A percentile compares a stretch with the other conserved stretches of the same genome.
These are phyloP conservation scores for Calyptommatus sinebrachiatus DNA, from an alignment of 2,113 vertebrate species.

Conservation along the genomic window DNA sequence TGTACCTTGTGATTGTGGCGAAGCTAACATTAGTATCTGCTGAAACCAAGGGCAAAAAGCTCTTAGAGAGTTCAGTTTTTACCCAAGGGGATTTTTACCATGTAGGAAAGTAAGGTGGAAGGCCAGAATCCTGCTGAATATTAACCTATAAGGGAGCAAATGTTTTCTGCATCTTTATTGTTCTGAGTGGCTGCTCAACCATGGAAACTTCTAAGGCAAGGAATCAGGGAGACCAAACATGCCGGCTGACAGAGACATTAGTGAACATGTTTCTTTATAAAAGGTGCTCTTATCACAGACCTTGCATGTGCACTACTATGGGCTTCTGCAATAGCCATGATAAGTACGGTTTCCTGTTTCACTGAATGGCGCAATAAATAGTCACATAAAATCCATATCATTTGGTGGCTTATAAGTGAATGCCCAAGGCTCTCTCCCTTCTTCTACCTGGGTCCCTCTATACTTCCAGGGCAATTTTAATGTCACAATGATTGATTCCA, in stretches of 20 bases:
- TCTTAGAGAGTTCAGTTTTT: not conserved
- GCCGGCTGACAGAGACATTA: slow-evolving; percentile 56
- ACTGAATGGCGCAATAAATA: slow-evolving; percentile 57
- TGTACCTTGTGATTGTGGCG: not conserved
- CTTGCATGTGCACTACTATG: slow-evolving; percentile 46
- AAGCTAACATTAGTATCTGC: not conserved
- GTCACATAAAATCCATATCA: slow-evolving; percentile 65
- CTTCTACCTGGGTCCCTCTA: slow-evolving; percentile 56
- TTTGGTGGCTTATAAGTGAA: slow-evolving; percentile 66
- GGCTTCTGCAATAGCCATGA: slow-evolving; percentile 39
- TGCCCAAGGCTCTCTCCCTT: slow-evolving; percentile 64
- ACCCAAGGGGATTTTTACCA: not conserved
- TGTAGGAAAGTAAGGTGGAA: slow-evolving; percentile 15
- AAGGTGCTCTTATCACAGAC: slow-evolving; percentile 48
- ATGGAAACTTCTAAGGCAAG: slow-evolving; percentile 33
- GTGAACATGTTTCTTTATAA: slow-evolving; percentile 25
- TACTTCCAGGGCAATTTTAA: slow-evolving; percentile 52
- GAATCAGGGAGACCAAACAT: slow-evolving; percentile 53
- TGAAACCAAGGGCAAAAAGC: not conserved
- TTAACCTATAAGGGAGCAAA: slow-evolving; percentile 47
- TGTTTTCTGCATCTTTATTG: slow-evolving; percentile 47
- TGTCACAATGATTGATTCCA: slow-evolving; percentile 55
- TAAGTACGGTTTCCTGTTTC: slow-evolving; percentile 56
- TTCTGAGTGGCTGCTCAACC: slow-evolving; percentile 39
- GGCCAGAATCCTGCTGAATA: slow-evolving; percentile 34